phyloP scores from a whole-genome alignment of 2,888 invertebrate genomes.

The Brenthis ino region DNA sequence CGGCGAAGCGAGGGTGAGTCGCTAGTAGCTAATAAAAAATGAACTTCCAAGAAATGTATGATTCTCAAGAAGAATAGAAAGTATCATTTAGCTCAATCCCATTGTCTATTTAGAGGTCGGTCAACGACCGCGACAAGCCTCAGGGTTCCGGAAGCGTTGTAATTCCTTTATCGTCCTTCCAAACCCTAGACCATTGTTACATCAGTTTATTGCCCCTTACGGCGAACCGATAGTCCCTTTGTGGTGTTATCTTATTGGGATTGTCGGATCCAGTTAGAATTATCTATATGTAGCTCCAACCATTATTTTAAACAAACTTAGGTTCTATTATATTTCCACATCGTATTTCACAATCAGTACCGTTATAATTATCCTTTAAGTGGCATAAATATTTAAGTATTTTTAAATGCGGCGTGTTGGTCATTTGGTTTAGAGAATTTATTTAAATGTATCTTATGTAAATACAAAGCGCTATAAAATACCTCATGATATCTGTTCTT shows the following conservation, averaged over 20 bases:
- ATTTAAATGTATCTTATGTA: background rate
- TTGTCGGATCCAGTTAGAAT: constrained; percentile 19
- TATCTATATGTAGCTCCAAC: background rate
- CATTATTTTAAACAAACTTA: constrained; percentile 9
- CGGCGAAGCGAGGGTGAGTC: too few species aligned
- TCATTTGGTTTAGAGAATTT: background rate
- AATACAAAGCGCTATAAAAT: background rate
- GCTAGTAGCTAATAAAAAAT: too few species aligned
- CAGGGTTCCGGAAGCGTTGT: constrained; percentile 60
- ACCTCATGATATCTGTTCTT: background rate
- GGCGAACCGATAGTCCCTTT: constrained; percentile 20
- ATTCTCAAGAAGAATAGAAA: constrained; percentile 10
- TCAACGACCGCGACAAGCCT: constrained; percentile 42
- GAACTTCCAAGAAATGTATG: too few species aligned
- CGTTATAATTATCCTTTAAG: constrained; percentile 8
- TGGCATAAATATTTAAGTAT: too few species aligned
- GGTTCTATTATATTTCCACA: background rate
- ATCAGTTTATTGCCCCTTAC: constrained; percentile 36
- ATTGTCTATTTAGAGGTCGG: constrained; percentile 45
- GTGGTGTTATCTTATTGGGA: constrained; percentile 17
- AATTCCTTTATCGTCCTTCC: constrained; percentile 53
- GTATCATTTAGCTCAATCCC: constrained; percentile 30
- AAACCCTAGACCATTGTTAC: constrained; percentile 37
- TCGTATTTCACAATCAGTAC: background rate
- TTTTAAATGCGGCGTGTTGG: background rate